These are phyloP conservation scores for Calyptommatus sinebrachiatus DNA, from an alignment of 2,113 vertebrate genomes.

Conservation along the genomic window DNA sequence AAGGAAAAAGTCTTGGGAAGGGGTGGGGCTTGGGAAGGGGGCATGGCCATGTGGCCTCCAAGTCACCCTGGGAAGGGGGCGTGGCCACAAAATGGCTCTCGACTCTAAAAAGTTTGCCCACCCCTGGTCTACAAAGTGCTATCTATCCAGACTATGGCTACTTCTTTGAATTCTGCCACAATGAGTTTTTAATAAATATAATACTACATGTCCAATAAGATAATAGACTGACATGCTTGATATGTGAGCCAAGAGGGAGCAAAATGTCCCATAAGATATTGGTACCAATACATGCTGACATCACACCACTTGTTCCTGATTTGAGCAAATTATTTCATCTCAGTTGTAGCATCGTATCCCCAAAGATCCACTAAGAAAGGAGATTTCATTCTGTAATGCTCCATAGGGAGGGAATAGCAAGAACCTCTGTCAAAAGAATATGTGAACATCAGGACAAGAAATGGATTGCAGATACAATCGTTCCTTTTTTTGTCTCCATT, in stretches of 20 bases:
- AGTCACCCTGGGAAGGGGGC: no score
- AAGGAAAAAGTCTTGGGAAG: no score
- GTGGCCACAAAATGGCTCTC: no score
- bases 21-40: no score
- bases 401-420: neutral
- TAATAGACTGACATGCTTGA: neutral
- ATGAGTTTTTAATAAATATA: neutral
- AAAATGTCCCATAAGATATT: neutral
- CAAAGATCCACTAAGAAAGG: neutral
- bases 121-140: no score
- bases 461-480: neutral
- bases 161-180: no score
- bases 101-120: no score
- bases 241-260: neutral
- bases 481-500: neutral
- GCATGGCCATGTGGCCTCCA: no score
- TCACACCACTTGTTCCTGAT: neutral
- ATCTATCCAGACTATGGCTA: no score
- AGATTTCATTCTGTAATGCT: neutral
- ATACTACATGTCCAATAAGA: neutral
- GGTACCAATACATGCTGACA: neutral
- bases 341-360: neutral
- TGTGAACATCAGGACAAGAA: neutral
- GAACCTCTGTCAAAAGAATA: neutral
- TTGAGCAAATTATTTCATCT: neutral